A percentile compares a stretch with the other conserved stretches of the same genome.
Evolutionary conservation across 2,113 vertebrate species (phyloP).

Genomic region (Guaruba guarouba): DNA sequence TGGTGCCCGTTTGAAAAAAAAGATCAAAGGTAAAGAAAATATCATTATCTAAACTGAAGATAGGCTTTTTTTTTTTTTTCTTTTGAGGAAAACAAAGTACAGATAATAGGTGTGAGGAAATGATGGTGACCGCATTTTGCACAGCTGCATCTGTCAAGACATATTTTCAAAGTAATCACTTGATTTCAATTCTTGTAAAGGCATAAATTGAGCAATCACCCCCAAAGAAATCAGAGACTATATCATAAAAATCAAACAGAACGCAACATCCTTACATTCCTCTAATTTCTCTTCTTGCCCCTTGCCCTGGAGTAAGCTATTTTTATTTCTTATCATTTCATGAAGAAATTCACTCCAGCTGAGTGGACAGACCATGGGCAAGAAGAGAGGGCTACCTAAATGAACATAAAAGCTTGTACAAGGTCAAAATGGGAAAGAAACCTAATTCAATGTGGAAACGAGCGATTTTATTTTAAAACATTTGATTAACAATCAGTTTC

Average conservation of each 20-base stretch:
- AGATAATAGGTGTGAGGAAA: slow-evolving; percentile 11
- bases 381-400: not conserved
- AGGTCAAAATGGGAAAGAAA: not conserved
- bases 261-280: not conserved
- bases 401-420: not conserved
- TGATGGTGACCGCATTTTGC: not conserved
- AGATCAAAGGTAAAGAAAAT: slow-evolving; percentile 30
- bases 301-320: not conserved
- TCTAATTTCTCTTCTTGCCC: slow-evolving; percentile 10
- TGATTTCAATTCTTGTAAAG: slow-evolving; percentile 45
- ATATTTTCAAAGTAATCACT: slow-evolving; percentile 33
- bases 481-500: not conserved
- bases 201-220: slow-evolving; percentile 6
- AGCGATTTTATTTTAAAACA: not conserved
- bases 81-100: slow-evolving; percentile 22
- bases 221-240: slow-evolving; percentile 16
- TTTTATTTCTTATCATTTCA: not conserved
- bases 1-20: slow-evolving; percentile 10
- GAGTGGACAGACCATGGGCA: not conserved
- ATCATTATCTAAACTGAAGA: slow-evolving; percentile 34
- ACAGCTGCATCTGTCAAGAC: not conserved
- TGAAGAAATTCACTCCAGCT: not conserved
- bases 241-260: slow-evolving; percentile 3
- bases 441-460: not conserved
- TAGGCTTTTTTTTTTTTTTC: not conserved